Base-by-base conservation (phyloP, 2,888 invertebrate species). In the Drosophila meridiana region DNA sequence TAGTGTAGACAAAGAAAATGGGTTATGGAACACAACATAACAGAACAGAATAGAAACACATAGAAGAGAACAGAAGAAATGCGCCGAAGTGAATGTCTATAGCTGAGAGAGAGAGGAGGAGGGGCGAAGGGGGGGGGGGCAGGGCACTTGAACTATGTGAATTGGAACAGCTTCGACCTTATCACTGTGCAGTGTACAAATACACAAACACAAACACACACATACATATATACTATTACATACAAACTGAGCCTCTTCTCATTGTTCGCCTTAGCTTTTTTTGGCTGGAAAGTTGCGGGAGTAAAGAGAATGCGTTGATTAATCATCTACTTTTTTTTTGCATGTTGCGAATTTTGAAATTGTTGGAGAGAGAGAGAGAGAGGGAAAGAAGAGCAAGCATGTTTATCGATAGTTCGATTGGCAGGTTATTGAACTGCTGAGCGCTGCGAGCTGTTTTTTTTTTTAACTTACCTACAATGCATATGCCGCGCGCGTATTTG, bases 141-240 rank as follows among this genome's bases (percentile, higher is more conserved):
- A 59, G 42, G 53, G 53, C 55, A 66, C 48, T 62, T 65, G 30
- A 67, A 56, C 52, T 76, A 72, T 83, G 77, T 70, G 89, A 87
- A 89, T 87, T 85, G 88, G 85, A 85, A 80, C 89, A 87, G 57
- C 61, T 70, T 48, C 89, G 89, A 89, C 85, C 85, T 85, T 85
- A 85, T 89, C 85, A 89, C 69, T 77, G 73, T 67, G 66, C 68
- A 67, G 66, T 67, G 59, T 50, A 42, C 40, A 40, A 30, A 50
- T 3, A 38, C 55, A 55, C 26, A 48, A 7, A 13, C 3, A 53
- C n/a, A n/a, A n/a, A n/a, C 14, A 38, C 14, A 55, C 4, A 28
- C 8, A 36, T 0, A 26, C 13, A 47, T 13, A 30, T 8, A 48
- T 2, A 20, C n/a, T 34, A 0, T 8, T 8, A 28, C 8, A 14